phyloP scores from a whole-genome alignment of 2,888 invertebrate species.

The Malacosoma neustria region DNA sequence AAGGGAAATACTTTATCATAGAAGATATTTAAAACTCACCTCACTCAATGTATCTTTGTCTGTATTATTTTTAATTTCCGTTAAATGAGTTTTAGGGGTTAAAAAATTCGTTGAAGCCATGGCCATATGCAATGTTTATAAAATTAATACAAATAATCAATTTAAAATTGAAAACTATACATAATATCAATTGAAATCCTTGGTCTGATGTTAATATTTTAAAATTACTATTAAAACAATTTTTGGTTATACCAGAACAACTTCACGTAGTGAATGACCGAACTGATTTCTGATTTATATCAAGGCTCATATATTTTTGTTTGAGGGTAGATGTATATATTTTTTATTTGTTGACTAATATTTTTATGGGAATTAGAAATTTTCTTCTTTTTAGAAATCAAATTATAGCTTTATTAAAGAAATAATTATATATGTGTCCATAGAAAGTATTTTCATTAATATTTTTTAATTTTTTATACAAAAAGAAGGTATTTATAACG shows the following conservation, averaged over 20 bases:
- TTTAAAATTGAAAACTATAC: conserved; percentile 25
- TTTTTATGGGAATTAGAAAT: too few relatives aligned
- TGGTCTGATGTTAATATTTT: conserved; percentile 22
- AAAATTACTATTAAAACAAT: conserved; percentile 21
- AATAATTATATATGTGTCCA: too few relatives aligned
- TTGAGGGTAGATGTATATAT: too few relatives aligned
- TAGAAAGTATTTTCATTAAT: too few relatives aligned
- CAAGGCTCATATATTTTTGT: too few relatives aligned
- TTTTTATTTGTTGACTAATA: too few relatives aligned
- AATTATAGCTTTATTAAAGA: too few relatives aligned
- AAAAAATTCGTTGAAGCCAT: conserved; percentile 55
- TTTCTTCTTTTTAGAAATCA: too few relatives aligned
- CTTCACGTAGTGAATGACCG: conserved; percentile 36
- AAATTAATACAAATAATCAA: conserved; percentile 28
- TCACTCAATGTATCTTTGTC: conserved; percentile 67
- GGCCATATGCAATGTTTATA: conserved; percentile 12
- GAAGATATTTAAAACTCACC: conserved; percentile 43
- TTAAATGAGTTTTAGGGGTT: conserved; percentile 62
- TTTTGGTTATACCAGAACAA: conserved; percentile 30
- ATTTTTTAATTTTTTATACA: too few relatives aligned
- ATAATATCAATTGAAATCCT: conserved; percentile 16
- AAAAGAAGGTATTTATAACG: too few relatives aligned
- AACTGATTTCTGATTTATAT: too few relatives aligned
- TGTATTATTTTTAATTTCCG: conserved; percentile 60
- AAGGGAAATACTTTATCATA: too few relatives aligned